Base-by-base conservation (phyloP, 2,888 invertebrate genomes). In the Epirrita christyi region DNA sequence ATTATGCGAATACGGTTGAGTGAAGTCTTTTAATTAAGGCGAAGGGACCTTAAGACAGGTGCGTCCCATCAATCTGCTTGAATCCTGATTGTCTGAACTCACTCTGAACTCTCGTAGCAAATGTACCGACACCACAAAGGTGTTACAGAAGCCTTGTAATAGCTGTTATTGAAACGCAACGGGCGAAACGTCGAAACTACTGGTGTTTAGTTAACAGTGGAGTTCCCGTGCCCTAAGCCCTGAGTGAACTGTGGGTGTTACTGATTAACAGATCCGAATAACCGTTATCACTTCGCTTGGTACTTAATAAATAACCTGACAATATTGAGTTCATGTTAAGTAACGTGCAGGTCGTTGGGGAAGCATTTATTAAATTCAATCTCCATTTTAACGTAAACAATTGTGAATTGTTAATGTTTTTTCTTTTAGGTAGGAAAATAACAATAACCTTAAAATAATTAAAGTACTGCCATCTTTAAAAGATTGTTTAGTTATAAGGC, bases 11-110 rank as follows among this genome's bases (percentile, higher is more conserved):
- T 79, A 82, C 87, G 87, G 75, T 78, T 85, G 85, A 89, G 76
- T 87, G 86, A 86, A 88, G 86, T 81, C 85, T 89, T 90, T 90
- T 90, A 89, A 89, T 90, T 91, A 89, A 88, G 57, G 41, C 14
- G 44, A 13, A 41, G 37, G 50, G 46, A 21, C 4, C 4, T 21
- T 4, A 21, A 21, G 21, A 73, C 68, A 73, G 75, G 68, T 70
- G 66, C 70, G 72, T 70, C 77, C 81, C 79, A 85, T 85, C 85
- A 84, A 85, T 86, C 83, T 83, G 82, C 80, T 82, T 80, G 77
- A 81, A 82, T 83, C 79, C 82, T 84, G 85, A 85, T 86, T 87
- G 86, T 87, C 85, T 81, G 81, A 83, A 72, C 21, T 21, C 21
- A 21, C 21, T 21, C 4, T 21, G 21, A 21, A 21, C 72, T 75